Percentiles rank a stretch among this genome's conserved stretches.
Conservation (phyloP, 2,888 invertebrate species). For the Desoria tigrina region DNA sequence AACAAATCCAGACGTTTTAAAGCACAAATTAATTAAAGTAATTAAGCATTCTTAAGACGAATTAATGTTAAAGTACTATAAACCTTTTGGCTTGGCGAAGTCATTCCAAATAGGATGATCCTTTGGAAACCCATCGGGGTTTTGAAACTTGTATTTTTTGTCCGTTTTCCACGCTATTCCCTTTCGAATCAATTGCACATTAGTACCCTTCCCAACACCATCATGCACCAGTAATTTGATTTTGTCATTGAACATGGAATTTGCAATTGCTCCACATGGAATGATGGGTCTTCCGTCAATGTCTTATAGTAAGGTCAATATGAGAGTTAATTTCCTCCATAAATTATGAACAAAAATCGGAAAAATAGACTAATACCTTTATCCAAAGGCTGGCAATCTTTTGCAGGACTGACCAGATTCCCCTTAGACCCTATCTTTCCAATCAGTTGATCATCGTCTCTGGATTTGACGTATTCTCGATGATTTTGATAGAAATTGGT, state of each 20-base stretch:
- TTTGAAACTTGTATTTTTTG: conserved; percentile 61
- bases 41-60: too few species aligned
- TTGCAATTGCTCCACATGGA: conserved; percentile 98
- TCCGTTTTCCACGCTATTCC: conserved; percentile 65
- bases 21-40: too few species aligned
- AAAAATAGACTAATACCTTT: not conserved
- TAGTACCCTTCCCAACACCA: conserved; percentile 10
- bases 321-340: too few species aligned
- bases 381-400: conserved; percentile 83
- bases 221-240: conserved; percentile 22
- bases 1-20: too few species aligned
- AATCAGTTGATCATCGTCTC: conserved; percentile 85
- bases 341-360: not conserved
- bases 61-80: too few species aligned
- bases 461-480: conserved; percentile 92
- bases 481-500: conserved; percentile 99
- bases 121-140: conserved; percentile 57
- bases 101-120: conserved; percentile 39
- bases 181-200: conserved; percentile 55
- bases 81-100: conserved; percentile 43
- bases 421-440: conserved; percentile 64
- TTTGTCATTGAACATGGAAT: conserved; percentile 76
- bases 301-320: conserved; percentile 8
- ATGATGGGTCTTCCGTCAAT: conserved; percentile 63
- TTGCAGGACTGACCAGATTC: conserved; percentile 59